Conservation (phyloP, 2,797 vertebrate genomes). For the Urocyon cinereoargenteus region DNA sequence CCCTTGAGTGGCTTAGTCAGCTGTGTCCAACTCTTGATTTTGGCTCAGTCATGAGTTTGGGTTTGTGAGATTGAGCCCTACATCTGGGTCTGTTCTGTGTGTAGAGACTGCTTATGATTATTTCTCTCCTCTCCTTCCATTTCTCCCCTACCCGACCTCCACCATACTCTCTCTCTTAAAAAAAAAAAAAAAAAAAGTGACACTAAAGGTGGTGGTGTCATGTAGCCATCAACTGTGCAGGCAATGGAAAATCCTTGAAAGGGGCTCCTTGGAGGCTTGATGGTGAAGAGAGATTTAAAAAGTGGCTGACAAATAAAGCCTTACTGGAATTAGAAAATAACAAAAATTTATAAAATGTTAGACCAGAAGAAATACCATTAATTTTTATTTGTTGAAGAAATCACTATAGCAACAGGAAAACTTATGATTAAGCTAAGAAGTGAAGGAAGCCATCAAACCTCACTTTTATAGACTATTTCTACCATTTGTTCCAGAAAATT, state of each 20-base stretch:
- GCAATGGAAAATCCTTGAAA: background rate
- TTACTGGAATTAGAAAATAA: background rate
- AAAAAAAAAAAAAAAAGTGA: background rate
- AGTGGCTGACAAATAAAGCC: background rate
- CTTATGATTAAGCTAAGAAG: background rate
- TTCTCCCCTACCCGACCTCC: background rate
- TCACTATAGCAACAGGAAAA: background rate
- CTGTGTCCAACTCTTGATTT: background rate
- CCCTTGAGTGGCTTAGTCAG: rapidly evolving
- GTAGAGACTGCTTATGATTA: background rate
- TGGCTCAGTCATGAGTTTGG: background rate
- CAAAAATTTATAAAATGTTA: background rate
- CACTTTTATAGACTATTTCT: background rate
- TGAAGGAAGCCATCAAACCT: background rate
- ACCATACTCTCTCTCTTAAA: background rate
- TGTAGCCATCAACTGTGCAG: background rate
- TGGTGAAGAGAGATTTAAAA: background rate
- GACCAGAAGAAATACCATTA: background rate
- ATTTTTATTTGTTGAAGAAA: background rate
- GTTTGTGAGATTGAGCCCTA: background rate
- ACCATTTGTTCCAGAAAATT: background rate
- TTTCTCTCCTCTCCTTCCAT: background rate
- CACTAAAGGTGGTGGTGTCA: background rate
- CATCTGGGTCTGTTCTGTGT: background rate
- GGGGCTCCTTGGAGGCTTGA: background rate